Base-by-base conservation (phyloP, 2,113 vertebrate species). In the Indicator indicator region DNA sequence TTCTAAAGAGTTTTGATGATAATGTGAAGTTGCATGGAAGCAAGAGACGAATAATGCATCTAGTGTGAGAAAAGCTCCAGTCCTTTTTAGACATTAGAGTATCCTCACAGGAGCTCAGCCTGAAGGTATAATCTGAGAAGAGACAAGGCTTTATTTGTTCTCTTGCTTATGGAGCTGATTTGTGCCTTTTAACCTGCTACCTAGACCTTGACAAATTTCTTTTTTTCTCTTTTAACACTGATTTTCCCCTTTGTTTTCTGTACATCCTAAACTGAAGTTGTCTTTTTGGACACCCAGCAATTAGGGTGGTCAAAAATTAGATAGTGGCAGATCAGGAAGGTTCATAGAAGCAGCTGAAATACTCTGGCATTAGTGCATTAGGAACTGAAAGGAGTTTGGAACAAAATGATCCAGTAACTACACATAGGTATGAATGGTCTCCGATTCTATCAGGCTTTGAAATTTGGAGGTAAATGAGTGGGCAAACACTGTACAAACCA, bases 41-140 rank as follows among this genome's bases (percentile, higher is more conserved):
- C 58, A 36, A 48, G 80, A 90, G 65, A 60, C 65, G 77, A 52
- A 9, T 59, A 72, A 63, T 56, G 38, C 70, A 56, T 59, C 54
- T 32, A 28, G 19, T 74, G 83, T 68, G 96, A 88, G 69, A 83
- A 83, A 84, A 95, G 77, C 81, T 78, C 11, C 86, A 84, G 73
- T 26, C 48, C 19, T 71, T 90, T 80, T 50, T 23, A 68, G 62
- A 32, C 11, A 32, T 46, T 5, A 5, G 30, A 71, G 77, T 38
- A 52, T 42, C 54, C 83, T 42, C 24, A 2, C 38, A 70, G 86
- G 77, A 78, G 54, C 77, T 84, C 65, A 90, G 89, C 65, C 60
- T 42, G 69, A 60, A 80, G 78, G 54, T 75, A 67, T 52, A 28
- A 21, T 19, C 64, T 69, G 63, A 85, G 83, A 38, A n/a, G 48